A percentile compares a stretch with the other conserved stretches of the same genome.
Evolutionary conservation across 64 coral and sea anemone species (phyloP).

Genomic region (Catalaphyllia jardinei): DNA sequence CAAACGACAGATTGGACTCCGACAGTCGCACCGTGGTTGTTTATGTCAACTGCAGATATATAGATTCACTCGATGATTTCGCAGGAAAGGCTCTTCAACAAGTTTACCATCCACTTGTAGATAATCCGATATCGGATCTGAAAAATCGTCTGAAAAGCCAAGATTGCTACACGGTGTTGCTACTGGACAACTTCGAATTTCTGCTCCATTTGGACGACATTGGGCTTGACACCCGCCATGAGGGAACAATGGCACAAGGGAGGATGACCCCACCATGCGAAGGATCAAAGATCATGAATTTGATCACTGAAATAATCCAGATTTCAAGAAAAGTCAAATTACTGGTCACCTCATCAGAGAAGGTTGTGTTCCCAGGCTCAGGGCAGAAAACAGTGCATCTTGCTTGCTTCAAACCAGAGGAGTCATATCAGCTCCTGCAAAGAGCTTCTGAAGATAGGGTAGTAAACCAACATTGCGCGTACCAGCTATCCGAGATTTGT

Average conservation of each 20-base stretch:
- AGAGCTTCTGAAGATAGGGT: neutral
- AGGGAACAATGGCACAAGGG: neutral
- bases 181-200: slow-evolving; percentile 27
- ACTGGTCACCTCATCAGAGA: neutral
- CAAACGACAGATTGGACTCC: neutral
- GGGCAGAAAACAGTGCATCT: neutral
- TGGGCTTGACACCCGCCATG: too few species aligned
- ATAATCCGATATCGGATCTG: neutral
- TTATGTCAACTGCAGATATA: slow-evolving; percentile 10
- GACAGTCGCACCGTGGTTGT: neutral
- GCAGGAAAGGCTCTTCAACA: neutral
- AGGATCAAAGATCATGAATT: neutral
- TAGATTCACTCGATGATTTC: neutral
- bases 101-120: neutral
- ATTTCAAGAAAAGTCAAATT: neutral
- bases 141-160: neutral
- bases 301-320: neutral
- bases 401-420: neutral
- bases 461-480: neutral
- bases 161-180: neutral
- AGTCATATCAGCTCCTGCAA: neutral
- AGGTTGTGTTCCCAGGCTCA: neutral
- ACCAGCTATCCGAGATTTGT: neutral
- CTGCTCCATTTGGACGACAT: neutral
- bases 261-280: neutral